Evolutionary conservation across 2,797 vertebrate genomes (phyloP), one percentile per base, ranked within the genome.

Genomic region (Spatula versicolor): DNA sequence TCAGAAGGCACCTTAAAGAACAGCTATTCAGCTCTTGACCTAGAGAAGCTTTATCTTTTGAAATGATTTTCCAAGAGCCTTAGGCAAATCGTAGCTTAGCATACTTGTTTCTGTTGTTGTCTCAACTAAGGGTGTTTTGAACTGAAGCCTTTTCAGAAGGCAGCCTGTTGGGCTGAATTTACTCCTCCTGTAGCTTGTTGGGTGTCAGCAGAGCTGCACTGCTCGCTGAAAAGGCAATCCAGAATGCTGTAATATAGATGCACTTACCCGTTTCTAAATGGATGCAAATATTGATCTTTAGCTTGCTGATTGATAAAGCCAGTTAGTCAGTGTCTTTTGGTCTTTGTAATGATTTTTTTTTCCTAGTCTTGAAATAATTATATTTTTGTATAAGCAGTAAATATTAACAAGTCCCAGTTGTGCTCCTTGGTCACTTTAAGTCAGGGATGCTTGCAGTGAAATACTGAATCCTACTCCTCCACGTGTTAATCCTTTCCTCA

Each of bases 1-100:
- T 89, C 39, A 72, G 89, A 88, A 94, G 83, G 75, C 56, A 66
- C 80, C 89, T 92, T 94, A 75, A 95, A 90, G 73, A 95, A 41
- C 73, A 91, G 56, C 59, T 71, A 41, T 95, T 95, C 87, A 87
- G 68, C 66, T 91, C 62, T 85, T 92, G 85, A 95, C 80, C 81
- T 92, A 37, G 58, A 84, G 86, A 77, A 91, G 69, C 85, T 90
- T 93, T 83, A 88, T 95, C 81, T 86, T 83, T 92, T 88, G 87
- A 84, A 95, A 90, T 79, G 71, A 60, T 88, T 91, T 93, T 67
- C 71, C 41, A 30, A 82, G 89, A 88, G 71, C 95, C 77, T 82
- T 93, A 92, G 92, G 93, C 77, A 93, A 90, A 88, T 91, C 23
- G 22, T 79, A 54, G 91, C 59, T 92, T 92, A 60, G 73, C 59